Evolutionary conservation across 30 jellyfish, hydroid and myxozoan species (phyloP).

Genomic region (Mastigias papua): DNA sequence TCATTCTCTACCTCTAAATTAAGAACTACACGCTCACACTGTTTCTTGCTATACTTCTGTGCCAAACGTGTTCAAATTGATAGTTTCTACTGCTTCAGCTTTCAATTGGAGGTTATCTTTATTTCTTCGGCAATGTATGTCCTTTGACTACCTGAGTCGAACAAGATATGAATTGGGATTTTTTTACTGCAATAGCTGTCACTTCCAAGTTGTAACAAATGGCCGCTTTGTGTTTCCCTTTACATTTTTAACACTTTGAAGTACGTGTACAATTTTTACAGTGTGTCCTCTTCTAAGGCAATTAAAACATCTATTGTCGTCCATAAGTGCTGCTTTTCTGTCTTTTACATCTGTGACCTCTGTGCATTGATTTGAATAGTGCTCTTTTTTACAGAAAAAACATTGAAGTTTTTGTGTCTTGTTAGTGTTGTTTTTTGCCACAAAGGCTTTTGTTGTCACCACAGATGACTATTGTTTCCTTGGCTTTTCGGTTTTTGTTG

Average conservation of each 20-base stretch:
- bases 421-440: constrained; percentile 2
- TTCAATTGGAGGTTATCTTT: constrained; percentile 35
- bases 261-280: constrained; percentile 18
- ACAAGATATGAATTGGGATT: constrained; percentile 7
- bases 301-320: constrained; percentile 61
- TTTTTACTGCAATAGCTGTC: not conserved
- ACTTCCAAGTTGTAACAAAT: constrained; percentile 5
- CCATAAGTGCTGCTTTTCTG: constrained; percentile 11
- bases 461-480: not conserved
- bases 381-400: constrained; percentile 53
- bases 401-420: constrained; percentile 7
- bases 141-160: constrained; percentile 65
- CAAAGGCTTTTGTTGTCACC: constrained; percentile 33
- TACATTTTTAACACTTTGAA: constrained; percentile 13
- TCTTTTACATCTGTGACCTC: constrained; percentile 43
- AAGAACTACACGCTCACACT: constrained; percentile 18
- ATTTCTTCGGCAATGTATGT: constrained; percentile 47
- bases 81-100: constrained; percentile 12
- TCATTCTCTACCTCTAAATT: constrained; percentile 44
- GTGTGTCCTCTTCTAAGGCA: constrained; percentile 44
- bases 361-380: constrained; percentile 14
- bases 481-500: constrained; percentile 11
- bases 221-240: constrained; percentile 23
- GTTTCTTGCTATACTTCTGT: constrained; percentile 12
- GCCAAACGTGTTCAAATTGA: constrained; percentile 47